Conservation (phyloP, 2,797 vertebrate species). For the Psittacula derbiana region DNA sequence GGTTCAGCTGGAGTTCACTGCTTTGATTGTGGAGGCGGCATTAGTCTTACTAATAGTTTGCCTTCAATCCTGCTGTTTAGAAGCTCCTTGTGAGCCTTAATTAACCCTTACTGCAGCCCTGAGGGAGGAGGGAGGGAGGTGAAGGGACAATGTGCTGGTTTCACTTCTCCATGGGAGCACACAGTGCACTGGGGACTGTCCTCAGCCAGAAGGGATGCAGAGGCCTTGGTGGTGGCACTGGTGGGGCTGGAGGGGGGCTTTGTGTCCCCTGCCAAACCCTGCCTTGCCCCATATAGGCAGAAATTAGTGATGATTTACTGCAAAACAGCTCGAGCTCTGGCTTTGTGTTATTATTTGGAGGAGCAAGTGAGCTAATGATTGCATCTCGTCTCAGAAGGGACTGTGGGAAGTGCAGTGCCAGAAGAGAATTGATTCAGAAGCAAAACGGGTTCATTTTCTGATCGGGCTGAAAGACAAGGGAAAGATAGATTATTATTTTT, state of each 20-base stretch:
- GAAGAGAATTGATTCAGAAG: conserved; percentile 38
- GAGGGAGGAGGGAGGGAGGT: neutral
- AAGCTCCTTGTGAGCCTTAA: neutral
- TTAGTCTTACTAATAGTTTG: neutral
- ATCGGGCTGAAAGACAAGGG: conserved; percentile 55
- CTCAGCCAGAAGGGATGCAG: neutral
- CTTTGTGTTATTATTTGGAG: conserved; percentile 10
- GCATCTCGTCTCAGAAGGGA: neutral
- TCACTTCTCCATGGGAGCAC: fast-evolving
- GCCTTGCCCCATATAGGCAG: neutral
- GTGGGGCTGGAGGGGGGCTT: neutral
- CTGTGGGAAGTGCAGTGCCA: neutral
- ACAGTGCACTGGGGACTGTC: fast-evolving
- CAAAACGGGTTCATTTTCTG: conserved; percentile 57
- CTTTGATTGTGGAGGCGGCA: neutral
- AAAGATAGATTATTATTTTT: conserved; percentile 21
- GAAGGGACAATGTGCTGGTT: neutral
- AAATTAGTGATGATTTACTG: neutral
- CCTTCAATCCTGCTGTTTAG: neutral
- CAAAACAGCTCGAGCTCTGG: neutral
- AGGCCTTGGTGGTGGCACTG: neutral
- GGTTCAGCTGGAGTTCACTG: neutral
- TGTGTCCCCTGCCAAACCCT: fast-evolving
- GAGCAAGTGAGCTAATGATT: conserved; percentile 11
- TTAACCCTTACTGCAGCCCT: neutral